Base-by-base conservation (phyloP, 1,140 invertebrate genomes). In the Hirudo medicinalis region DNA sequence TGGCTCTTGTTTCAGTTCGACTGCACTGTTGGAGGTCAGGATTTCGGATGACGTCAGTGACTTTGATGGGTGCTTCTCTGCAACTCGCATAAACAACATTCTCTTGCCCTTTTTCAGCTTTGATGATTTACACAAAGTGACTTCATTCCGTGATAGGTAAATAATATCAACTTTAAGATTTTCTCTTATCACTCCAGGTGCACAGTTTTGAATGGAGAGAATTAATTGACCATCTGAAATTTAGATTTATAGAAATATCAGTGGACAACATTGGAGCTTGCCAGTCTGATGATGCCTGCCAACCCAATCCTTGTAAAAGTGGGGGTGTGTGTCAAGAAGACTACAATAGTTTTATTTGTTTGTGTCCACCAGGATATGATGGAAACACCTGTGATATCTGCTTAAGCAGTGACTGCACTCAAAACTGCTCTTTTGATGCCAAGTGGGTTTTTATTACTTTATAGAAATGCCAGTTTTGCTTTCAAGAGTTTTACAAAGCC, bases 41-140 rank as follows among this genome's bases (percentile, higher is more conserved):
- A 49, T 49, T 60, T 49, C 60, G 25, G 72, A 73, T n/a, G 43
- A 49, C 43, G 13, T 17, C 43, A 74, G 73, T 68, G 20, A 82
- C 54, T 89, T 87, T 74, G 85, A 93, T 83, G 95, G 94, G 2
- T 97, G 94, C 79, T 80, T 97, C 71, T 88, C 89, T n/a, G 91
- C 94, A 80, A 88, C 94, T 32, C 85, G 91, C 73, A 88, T 97
- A 71, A 90, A 90, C 20, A 85, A 85, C 55, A 85, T 92, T 72
- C 84, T 96, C 22, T 80, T 96, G 54, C 91, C 94, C n/a, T 97
- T 90, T 79, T 96, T 93, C 79, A 86, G 87, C 8, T 75, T 75
- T 29, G 55, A 71, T 15, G 75, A 80, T 49, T 76, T 83, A 43
- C 57, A 1, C 11, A 9, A 49, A 17, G 43, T 17, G 15, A 49